Conservation (phyloP, 2,113 vertebrate species). For the Hippotragus niger region DNA sequence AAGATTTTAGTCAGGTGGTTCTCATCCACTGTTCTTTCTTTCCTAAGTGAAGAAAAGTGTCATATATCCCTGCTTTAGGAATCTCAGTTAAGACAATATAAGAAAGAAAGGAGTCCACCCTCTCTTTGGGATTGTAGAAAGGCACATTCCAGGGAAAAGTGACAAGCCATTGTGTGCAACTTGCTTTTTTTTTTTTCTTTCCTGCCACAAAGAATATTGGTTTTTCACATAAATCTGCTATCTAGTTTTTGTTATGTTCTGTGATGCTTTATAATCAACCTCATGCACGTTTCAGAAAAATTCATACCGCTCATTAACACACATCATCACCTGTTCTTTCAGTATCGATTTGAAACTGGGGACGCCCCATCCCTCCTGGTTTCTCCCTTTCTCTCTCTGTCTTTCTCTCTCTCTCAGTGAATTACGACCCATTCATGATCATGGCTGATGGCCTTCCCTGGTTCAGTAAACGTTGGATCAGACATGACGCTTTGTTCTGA, state of each 20-base stretch:
- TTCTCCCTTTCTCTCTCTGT: not conserved
- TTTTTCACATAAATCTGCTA: slow-evolving; percentile 65
- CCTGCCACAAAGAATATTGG: slow-evolving; percentile 58
- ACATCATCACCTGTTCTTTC: slow-evolving; percentile 61
- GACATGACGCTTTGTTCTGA: slow-evolving; percentile 73
- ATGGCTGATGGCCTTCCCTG: slow-evolving; percentile 56
- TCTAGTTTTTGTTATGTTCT: slow-evolving; percentile 49
- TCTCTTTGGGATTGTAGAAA: slow-evolving; percentile 30
- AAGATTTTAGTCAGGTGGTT: not conserved
- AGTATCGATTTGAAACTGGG: not conserved
- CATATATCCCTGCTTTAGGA: not conserved
- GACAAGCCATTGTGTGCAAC: slow-evolving; percentile 26
- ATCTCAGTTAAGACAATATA: not conserved
- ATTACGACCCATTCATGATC: not conserved
- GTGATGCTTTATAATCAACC: slow-evolving; percentile 65
- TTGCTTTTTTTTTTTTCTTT: slow-evolving; percentile 38
- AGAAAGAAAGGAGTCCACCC: not conserved
- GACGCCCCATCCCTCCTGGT: not conserved
- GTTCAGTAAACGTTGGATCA: not conserved
- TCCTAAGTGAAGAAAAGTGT: not conserved
- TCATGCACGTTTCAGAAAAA: slow-evolving; percentile 52
- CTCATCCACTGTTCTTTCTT: not conserved
- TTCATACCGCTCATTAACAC: slow-evolving; percentile 51
- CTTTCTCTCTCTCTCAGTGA: not conserved
- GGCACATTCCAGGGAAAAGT: not conserved